Percentiles rank a stretch among this genome's conserved stretches.
phyloP scores from a whole-genome alignment of 2,113 vertebrate genomes.

The Pollimyrus isidori region DNA sequence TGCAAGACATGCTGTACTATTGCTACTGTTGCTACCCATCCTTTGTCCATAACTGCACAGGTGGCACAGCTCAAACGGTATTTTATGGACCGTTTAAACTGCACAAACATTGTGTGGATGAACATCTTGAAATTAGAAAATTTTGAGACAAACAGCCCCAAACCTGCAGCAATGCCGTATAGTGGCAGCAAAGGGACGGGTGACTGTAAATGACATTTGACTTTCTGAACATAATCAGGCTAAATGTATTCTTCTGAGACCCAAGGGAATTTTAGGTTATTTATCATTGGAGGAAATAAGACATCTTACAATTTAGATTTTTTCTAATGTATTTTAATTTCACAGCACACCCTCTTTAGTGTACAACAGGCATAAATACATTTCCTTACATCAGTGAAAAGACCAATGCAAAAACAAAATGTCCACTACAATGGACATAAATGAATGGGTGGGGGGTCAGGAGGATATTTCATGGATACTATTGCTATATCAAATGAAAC shows the following conservation, averaged over 20 bases:
- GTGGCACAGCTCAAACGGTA: not conserved
- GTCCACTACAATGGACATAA: too few relatives aligned
- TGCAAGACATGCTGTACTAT: not conserved
- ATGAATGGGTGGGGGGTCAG: too few relatives aligned
- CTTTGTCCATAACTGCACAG: not conserved
- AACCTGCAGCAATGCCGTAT: not conserved
- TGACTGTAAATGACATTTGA: not conserved
- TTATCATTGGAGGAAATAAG: too few relatives aligned
- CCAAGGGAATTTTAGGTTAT: too few relatives aligned
- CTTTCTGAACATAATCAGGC: too few relatives aligned
- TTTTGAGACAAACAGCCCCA: not conserved
- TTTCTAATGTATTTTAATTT: too few relatives aligned
- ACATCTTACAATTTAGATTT: too few relatives aligned
- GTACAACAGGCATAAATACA: too few relatives aligned
- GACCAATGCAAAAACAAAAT: too few relatives aligned
- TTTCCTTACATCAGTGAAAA: too few relatives aligned
- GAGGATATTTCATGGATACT: not conserved
- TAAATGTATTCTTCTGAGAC: too few relatives aligned
- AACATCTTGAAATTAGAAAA: not conserved
- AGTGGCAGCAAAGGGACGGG: not conserved
- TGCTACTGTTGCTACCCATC: not conserved
- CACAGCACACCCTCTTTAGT: too few relatives aligned
- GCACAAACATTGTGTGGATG: not conserved
- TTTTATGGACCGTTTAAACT: not conserved
- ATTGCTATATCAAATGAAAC: not conserved